Conservation (phyloP, 2,797 vertebrate genomes). For the Pipistrellus kuhlii region DNA sequence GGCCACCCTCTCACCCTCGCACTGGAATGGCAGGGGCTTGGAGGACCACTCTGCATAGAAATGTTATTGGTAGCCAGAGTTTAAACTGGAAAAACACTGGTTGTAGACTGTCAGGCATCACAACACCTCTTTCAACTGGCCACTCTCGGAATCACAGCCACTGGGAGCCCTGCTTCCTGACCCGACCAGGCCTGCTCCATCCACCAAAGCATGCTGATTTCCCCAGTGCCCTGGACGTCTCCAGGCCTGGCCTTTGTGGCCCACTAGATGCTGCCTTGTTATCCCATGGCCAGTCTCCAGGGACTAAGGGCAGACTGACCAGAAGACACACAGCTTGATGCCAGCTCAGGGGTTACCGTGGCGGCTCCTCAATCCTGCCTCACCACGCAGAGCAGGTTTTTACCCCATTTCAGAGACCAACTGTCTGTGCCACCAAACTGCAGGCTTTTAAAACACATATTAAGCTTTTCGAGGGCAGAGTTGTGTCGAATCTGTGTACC, state of each 20-base stretch:
- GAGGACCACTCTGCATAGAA: background rate
- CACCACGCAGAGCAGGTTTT: background rate
- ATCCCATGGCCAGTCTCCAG: background rate
- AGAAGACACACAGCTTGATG: background rate
- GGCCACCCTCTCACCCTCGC: background rate
- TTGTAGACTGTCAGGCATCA: background rate
- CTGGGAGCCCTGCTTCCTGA: background rate
- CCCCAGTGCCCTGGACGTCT: background rate
- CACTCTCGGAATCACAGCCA: background rate
- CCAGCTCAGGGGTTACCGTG: background rate
- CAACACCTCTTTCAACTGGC: background rate
- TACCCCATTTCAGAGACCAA: background rate
- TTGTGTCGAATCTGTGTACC: background rate
- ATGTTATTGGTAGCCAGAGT: constrained; percentile 1
- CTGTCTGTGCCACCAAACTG: background rate
- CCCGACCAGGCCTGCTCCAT: background rate
- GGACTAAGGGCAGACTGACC: background rate
- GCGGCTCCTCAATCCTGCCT: background rate
- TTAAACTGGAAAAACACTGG: background rate
- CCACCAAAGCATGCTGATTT: background rate
- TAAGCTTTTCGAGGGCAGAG: background rate
- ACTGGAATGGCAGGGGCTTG: background rate
- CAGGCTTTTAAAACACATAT: background rate
- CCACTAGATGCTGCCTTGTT: background rate
- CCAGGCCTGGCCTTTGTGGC: background rate